A percentile compares a stretch with the other conserved stretches of the same genome.
These are phyloP conservation scores for Himalopsyche kuldschensis DNA, from an alignment of 2,888 invertebrate genomes.

Conservation along the genomic window DNA sequence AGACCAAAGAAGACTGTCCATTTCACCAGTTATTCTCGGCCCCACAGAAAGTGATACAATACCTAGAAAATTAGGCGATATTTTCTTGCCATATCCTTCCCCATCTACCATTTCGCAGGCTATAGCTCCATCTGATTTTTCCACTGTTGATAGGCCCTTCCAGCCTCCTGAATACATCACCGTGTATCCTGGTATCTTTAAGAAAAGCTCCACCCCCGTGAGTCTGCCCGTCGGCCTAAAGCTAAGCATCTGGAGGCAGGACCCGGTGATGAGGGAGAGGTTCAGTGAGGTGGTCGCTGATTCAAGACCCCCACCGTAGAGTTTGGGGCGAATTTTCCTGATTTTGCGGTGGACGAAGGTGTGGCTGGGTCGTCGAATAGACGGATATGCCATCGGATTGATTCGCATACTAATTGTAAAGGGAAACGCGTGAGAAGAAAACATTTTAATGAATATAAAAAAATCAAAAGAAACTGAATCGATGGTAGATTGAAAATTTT, in stretches of 20 bases:
- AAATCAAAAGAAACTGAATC: too few relatives aligned
- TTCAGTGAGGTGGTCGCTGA: neutral
- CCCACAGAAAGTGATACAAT: neutral
- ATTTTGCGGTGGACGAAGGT: neutral
- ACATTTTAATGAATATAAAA: too few relatives aligned
- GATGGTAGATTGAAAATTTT: too few relatives aligned
- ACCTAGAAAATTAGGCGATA: neutral
- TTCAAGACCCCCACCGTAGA: neutral
- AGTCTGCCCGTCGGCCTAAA: neutral
- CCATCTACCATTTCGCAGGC: neutral
- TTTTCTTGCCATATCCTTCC: neutral
- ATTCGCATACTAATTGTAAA: neutral
- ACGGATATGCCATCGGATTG: neutral
- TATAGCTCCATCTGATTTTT: neutral
- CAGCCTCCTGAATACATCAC: neutral
- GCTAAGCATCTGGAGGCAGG: neutral
- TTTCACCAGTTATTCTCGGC: neutral
- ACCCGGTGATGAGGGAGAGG: neutral
- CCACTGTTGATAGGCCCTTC: neutral
- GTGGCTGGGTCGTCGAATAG: neutral
- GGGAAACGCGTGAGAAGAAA: neutral
- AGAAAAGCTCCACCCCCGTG: neutral
- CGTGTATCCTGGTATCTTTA: neutral
- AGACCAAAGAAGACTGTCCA: neutral
- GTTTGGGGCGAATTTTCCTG: neutral